Conservation (phyloP, 37 sponge, comb jelly and placozoan genomes). For the Geodia barretti region DNA sequence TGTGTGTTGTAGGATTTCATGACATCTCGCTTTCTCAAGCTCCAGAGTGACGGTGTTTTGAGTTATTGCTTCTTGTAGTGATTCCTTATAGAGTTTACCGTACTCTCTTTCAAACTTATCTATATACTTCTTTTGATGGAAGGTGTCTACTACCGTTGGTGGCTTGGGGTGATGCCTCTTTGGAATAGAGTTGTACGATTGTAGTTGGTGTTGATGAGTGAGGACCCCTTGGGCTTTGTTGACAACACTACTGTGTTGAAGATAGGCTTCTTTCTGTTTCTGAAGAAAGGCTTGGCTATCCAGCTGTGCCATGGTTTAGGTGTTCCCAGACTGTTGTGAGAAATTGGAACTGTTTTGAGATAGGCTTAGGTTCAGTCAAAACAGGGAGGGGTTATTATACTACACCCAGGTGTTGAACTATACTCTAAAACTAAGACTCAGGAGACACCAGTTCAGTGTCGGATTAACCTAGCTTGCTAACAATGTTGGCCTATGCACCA, state of each 20-base stretch:
- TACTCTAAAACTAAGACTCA: too few species aligned
- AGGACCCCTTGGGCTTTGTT: background rate
- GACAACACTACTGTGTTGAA: background rate
- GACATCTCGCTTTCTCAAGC: background rate
- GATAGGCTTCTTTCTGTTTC: background rate
- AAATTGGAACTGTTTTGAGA: too few species aligned
- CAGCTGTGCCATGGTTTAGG: too few species aligned
- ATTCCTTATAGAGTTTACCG: background rate
- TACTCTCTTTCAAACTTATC: too few species aligned
- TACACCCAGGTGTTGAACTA: too few species aligned
- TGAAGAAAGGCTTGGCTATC: background rate
- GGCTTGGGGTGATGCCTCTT: background rate
- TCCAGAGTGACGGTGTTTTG: background rate
- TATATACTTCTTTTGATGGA: too few species aligned
- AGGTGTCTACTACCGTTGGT: background rate
- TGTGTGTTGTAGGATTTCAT: background rate
- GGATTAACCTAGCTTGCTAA: too few species aligned
- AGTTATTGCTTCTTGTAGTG: background rate
- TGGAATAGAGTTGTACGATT: background rate
- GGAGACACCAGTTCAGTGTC: too few species aligned
- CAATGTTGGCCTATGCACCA: too few species aligned
- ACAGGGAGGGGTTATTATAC: too few species aligned
- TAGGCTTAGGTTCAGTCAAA: too few species aligned
- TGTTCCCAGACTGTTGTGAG: too few species aligned
- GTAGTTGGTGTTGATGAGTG: background rate